Base-by-base conservation (phyloP, 1,140 invertebrate genomes). In the Neoseiulus cucumeris region DNA sequence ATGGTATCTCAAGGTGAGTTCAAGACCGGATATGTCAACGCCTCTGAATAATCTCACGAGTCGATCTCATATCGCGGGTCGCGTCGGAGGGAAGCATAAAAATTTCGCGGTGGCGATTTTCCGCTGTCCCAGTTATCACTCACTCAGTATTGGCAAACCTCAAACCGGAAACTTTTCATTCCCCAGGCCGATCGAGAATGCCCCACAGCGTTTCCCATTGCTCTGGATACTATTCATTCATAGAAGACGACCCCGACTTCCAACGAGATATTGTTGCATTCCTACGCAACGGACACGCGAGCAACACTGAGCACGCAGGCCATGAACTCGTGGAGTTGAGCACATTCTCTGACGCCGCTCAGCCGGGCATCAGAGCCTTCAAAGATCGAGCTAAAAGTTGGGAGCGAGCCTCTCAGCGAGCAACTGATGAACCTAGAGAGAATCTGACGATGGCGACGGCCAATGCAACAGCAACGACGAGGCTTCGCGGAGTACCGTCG, bases 161-260 rank as follows among this genome's bases (percentile, higher is more conserved):
- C n/a, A n/a, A n/a, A n/a, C n/a, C n/a, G n/a, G 33, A 39, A 39
- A 39, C 33, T 39, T 39, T 9, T 59, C 14, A 1, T 20, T 59
- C 22, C 14, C 6, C 51, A 59, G 51, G 51, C 22, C 51, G 51
- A 59, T 59, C 51, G 17, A 14, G 51, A 33, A 59, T 71, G 39
- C 66, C 71, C 5, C 71, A 71, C 65, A 70, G 70, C 12, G 42
- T 71, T 1, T 71, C 71, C 7, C 71, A 70, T 33, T 68, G 68
- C 44, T 71, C 71, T 9, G 71, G 71, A 6, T 71, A 71, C 65
- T 69, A 71, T 42, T 71, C 70, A 7, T 69, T 71, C 33, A 67
- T 68, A 0, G 71, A 71, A n/a, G 71, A 71, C n/a, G 69, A 68
- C 22, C 65, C 64, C n/a, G 67, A 70, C 9, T 67, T 44, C 47